Evolutionary conservation across 2,888 invertebrate genomes (phyloP), one percentile per base, ranked within the genome.

Genomic region (Phaonia tiefii): DNA sequence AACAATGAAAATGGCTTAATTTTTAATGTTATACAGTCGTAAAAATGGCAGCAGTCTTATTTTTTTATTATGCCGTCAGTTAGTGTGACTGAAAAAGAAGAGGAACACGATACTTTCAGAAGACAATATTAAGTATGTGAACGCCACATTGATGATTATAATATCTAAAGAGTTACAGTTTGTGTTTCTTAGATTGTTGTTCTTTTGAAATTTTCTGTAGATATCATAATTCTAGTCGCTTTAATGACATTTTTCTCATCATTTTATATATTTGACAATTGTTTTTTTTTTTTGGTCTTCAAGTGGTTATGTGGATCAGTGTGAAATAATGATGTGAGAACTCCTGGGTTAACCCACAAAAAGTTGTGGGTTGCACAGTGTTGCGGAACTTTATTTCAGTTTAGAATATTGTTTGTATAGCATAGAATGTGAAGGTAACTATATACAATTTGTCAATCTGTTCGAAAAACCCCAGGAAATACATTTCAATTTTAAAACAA

Each of bases 291-390:
- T 60, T 60, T 60, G 51, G n/a, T n/a, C n/a, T n/a, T n/a, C n/a
- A n/a, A n/a, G 60, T 39, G 58, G 31, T 25, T 49, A 56, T 39
- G 13, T 60, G 20, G 60, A 39, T 60, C 60, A 60, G 37, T 60
- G 37, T 60, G 8, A 60, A 39, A 58, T 58, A 58, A 39, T 60
- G 15, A 37, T 39, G 58, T 58, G 58, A 58, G 58, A 58, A 58
- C 3, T 17, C 1, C 31, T 58, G 1, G 7, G 56, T 31, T 56
- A 56, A 31, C 56, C 60, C 60, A 39, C 20, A 11, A 39, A n/a
- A 60, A n/a, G 7, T 17, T 60, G 60, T 60, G 60, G 60, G 60
- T 51, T 20, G 22, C 39, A 8, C 37, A 60, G 60, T 60, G 60
- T 26, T 56, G 25, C 26, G 22, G 25, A 26, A 56, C 20, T 25